phyloP scores from a whole-genome alignment of 1,140 invertebrate species.

The Harpegnathos saltator region DNA sequence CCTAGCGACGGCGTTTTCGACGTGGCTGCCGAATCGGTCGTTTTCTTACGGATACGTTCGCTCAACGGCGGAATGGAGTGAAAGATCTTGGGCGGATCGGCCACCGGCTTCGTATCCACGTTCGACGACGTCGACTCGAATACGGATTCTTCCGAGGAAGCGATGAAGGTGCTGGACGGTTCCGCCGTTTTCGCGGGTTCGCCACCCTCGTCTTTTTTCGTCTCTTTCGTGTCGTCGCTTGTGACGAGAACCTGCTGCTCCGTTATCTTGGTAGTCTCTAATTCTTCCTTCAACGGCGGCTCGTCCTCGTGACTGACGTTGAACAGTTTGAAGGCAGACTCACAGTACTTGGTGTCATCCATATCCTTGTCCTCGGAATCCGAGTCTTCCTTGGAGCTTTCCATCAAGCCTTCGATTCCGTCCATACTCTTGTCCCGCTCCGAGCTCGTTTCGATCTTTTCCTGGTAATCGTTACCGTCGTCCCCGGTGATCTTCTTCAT shows the following conservation, averaged over 20 bases:
- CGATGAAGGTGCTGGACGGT: constrained; percentile 23
- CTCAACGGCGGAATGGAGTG: constrained; percentile 83
- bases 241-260: not conserved
- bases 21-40: constrained; percentile 61
- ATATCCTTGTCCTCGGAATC: constrained; percentile 81
- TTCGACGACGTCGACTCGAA: constrained; percentile 76
- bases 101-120: constrained; percentile 69
- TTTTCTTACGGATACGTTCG: constrained; percentile 84
- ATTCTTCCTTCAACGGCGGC: constrained; percentile 58
- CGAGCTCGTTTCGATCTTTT: constrained; percentile 77
- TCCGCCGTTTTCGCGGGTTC: constrained; percentile 54
- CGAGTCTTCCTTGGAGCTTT: constrained; percentile 84
- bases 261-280: constrained; percentile 24
- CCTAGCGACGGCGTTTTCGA: constrained; percentile 76
- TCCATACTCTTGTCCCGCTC: constrained; percentile 83
- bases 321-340: constrained; percentile 75
- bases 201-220: constrained; percentile 6
- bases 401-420: constrained; percentile 84
- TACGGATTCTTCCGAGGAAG: constrained; percentile 76
- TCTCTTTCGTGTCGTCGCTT: constrained; percentile 28
- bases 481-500: constrained; percentile 84
- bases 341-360: constrained; percentile 74
- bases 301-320: constrained; percentile 41
- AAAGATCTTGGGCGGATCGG: constrained; percentile 76
- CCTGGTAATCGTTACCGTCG: constrained; percentile 83